These are phyloP conservation scores for Phocoena phocoena DNA, from an alignment of 2,113 vertebrate genomes.

Conservation along the genomic window DNA sequence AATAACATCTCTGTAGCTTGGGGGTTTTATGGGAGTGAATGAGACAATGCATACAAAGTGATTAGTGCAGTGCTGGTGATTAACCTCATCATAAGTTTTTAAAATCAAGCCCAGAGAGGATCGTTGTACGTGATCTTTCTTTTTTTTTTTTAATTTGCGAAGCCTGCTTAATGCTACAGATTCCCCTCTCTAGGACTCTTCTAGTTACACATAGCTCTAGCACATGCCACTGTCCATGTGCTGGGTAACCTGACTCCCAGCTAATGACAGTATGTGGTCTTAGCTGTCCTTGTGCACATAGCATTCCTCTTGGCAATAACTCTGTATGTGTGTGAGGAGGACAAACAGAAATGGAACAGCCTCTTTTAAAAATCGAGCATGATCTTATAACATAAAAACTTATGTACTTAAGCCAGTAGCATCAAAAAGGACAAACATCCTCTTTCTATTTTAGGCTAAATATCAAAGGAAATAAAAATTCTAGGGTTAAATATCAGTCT, in stretches of 20 bases:
- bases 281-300: slow-evolving; percentile 54
- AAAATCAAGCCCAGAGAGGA: not conserved
- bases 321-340: not conserved
- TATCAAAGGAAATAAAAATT: slow-evolving; percentile 9
- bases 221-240: not conserved
- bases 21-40: not conserved
- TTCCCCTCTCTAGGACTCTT: slow-evolving; percentile 38
- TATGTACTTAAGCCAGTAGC: not conserved
- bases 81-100: not conserved
- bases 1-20: not conserved
- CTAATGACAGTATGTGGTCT: slow-evolving; percentile 23
- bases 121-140: not conserved
- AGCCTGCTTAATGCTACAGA: slow-evolving; percentile 52
- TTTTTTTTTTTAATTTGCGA: slow-evolving; percentile 54
- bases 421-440: not conserved
- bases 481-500: not conserved
- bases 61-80: not conserved
- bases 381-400: slow-evolving; percentile 27
- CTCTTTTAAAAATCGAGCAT: not conserved
- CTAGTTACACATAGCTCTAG: slow-evolving; percentile 16
- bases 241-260: slow-evolving; percentile 46
- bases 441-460: slow-evolving; percentile 38
- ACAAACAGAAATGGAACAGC: not conserved
- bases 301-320: slow-evolving; percentile 44
- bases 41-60: not conserved